Evolutionary conservation across 2,113 vertebrate species (phyloP).

Genomic region (Chaetops frenatus): DNA sequence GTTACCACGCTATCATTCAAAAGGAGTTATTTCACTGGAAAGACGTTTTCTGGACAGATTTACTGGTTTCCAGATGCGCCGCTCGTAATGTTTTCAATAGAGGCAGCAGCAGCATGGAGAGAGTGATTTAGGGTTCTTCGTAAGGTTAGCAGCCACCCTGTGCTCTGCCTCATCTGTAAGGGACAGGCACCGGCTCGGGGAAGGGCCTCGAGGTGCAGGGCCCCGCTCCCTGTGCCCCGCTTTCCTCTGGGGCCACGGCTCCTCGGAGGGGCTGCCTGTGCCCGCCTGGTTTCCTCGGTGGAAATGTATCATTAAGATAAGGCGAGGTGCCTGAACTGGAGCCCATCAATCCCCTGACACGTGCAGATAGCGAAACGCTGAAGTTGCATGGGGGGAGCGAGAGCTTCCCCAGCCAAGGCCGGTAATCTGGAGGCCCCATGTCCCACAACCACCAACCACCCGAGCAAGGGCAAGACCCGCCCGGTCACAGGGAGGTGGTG

Average conservation of each 20-base stretch:
- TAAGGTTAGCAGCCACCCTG: conserved; percentile 6
- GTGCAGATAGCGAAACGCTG: neutral
- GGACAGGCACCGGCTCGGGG: neutral
- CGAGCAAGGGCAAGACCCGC: neutral
- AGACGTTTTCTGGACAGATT: conserved; percentile 51
- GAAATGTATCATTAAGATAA: conserved; percentile 1
- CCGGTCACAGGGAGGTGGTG: rapidly evolving
- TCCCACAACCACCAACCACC: neutral
- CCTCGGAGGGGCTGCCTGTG: neutral
- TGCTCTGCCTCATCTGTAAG: neutral
- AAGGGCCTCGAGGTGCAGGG: rapidly evolving
- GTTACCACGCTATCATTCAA: conserved; percentile 28
- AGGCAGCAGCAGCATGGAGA: conserved; percentile 7
- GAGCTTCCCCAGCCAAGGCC: neutral
- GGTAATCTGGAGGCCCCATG: neutral
- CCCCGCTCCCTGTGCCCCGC: rapidly evolving
- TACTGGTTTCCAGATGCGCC: conserved; percentile 59
- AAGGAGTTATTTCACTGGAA: conserved; percentile 39
- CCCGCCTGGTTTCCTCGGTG: neutral
- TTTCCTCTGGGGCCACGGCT: neutral
- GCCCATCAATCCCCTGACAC: neutral
- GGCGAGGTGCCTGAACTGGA: neutral
- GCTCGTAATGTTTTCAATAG: conserved; percentile 60
- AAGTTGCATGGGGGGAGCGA: neutral
- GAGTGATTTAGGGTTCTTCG: conserved; percentile 11